These are phyloP conservation scores for Merodon equestris DNA, from an alignment of 2,888 invertebrate species.

Conservation along the genomic window DNA sequence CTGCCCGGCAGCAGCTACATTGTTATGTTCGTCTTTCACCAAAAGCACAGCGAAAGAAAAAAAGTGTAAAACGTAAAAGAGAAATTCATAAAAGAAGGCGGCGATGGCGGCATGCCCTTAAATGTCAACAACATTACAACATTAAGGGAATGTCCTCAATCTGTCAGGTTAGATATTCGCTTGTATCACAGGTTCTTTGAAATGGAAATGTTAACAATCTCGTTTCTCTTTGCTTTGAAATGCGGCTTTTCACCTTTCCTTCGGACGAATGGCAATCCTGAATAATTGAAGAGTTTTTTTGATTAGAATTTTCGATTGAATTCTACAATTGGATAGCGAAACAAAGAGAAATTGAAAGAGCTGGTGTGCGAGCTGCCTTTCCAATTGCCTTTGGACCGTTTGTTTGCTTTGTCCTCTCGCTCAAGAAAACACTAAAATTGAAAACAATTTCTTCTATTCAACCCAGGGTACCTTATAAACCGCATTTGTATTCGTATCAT, in stretches of 20 bases:
- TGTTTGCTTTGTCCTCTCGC: not conserved
- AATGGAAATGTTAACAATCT: slow-evolving; percentile 41
- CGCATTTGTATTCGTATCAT: slow-evolving; percentile 45
- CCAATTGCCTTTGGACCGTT: slow-evolving; percentile 60
- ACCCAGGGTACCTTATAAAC: not conserved
- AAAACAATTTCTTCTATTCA: slow-evolving; percentile 1
- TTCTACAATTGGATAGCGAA: slow-evolving; percentile 39
- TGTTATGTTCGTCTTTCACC: slow-evolving; percentile 40
- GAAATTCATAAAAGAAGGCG: slow-evolving; percentile 14
- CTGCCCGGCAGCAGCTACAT: slow-evolving; percentile 62
- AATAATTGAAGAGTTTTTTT: slow-evolving; percentile 55
- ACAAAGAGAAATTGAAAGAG: slow-evolving; percentile 44
- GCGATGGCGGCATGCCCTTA: slow-evolving; percentile 60
- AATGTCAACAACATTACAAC: slow-evolving; percentile 62
- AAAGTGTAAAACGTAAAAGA: slow-evolving; percentile 40
- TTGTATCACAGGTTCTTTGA: slow-evolving; percentile 49
- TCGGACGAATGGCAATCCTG: not conserved
- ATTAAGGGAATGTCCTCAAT: slow-evolving; percentile 68
- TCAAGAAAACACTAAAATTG: slow-evolving; percentile 37
- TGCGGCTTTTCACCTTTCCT: not conserved
- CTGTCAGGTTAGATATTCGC: slow-evolving; percentile 60
- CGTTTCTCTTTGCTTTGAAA: not conserved
- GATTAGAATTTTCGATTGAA: slow-evolving; percentile 64
- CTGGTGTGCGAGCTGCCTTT: slow-evolving; percentile 51
- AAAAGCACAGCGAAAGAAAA: no score